These are phyloP conservation scores for Drosophila equinoxialis DNA, from an alignment of 1,140 invertebrate genomes.

Conservation along the genomic window DNA sequence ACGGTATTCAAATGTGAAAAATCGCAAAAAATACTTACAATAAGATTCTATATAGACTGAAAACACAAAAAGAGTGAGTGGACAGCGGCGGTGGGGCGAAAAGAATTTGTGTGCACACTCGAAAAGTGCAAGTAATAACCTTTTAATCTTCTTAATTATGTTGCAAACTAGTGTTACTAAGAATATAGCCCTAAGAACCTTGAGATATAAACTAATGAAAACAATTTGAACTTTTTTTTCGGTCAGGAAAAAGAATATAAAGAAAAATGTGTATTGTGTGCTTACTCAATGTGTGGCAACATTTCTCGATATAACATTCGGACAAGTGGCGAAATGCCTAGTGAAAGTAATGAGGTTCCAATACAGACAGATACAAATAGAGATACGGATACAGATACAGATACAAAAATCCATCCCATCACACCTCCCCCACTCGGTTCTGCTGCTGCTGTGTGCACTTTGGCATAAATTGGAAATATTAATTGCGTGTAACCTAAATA, in stretches of 20 bases:
- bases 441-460: constrained; percentile 49
- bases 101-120: constrained; percentile 53
- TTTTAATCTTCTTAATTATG: constrained; percentile 49
- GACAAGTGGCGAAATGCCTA: constrained; percentile 67
- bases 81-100: constrained; percentile 32
- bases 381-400: constrained; percentile 6
- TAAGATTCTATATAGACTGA: constrained; percentile 7
- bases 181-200: constrained; percentile 34
- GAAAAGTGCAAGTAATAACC: constrained; percentile 79
- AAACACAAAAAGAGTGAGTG: constrained; percentile 32
- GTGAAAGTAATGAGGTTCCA: constrained; percentile 67
- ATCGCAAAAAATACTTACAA: constrained; percentile 49
- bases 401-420: constrained; percentile 21
- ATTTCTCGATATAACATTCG: constrained; percentile 58
- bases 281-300: constrained; percentile 56
- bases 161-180: constrained; percentile 36
- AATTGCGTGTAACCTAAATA: constrained; percentile 75
- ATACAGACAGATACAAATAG: constrained; percentile 31
- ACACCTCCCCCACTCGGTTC: constrained; percentile 1
- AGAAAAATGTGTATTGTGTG: constrained; percentile 64
- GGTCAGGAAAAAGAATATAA: constrained; percentile 28
- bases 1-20: constrained; percentile 50
- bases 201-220: constrained; percentile 27
- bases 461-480: constrained; percentile 65
- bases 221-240: constrained; percentile 18